Base-by-base conservation (phyloP, 1,140 invertebrate species). In the Mercenaria mercenaria region DNA sequence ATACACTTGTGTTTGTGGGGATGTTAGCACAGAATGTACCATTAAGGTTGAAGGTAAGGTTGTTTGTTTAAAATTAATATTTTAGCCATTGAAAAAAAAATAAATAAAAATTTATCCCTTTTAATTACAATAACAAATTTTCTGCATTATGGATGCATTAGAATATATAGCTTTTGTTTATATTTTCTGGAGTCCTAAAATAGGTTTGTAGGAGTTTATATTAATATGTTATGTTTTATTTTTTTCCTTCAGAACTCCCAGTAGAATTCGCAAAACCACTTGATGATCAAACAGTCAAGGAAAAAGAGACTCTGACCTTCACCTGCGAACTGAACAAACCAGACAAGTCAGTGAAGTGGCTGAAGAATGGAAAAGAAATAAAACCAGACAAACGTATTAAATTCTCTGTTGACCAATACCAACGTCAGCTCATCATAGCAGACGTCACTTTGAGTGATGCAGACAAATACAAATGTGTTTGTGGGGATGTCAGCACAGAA, bases 341-440 rank as follows among this genome's bases (percentile, higher is more conserved):
- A 61, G 91, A 94, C 88, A 89, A 92, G 23, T 88, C 93, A 23
- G 93, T 95, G 39, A 95, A 94, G 69, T 96, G 95, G 95, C 79
- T 94, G 29, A 95, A 94, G 83, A 90, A 93, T 96, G 97, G 97
- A 10, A 85, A 93, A 61, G 93, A 94, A 41, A 84, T 95, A 26
- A 87, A 86, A 43, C 72, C 90, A 23, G 69, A 61, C 47, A 92
- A 95, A 52, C 88, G 88, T 3, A 89, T 92, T 52, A 81, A 86
- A 10, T 97, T 97, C 93, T 87, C 88, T 13, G 86, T 85, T 32
- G 92, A 95, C 72, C 89, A 92, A 8, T 91, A 90, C 34, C 79
- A 74, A 50, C 93, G 93, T 43, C 85, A 90, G 39, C 90, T 95
- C n/a, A 87, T 92, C 29, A 79, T 95, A 26, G 83, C 90, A 20